Conservation (phyloP, 2,797 vertebrate species). For the Propithecus deckenii region DNA sequence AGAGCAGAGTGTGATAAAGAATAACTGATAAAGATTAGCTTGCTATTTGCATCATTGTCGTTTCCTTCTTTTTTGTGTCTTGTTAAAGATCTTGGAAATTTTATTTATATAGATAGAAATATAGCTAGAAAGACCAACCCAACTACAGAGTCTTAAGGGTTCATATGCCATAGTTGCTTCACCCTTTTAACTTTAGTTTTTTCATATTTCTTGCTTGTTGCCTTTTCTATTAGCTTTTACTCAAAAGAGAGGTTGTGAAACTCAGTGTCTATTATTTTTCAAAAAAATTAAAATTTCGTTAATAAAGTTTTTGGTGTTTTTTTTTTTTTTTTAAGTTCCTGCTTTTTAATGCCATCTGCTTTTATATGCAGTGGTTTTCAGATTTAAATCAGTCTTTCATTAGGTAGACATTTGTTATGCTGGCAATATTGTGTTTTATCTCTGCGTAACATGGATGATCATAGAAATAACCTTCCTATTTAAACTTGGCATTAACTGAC, state of each 20-base stretch:
- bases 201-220: background rate
- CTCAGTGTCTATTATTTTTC: background rate
- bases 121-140: background rate
- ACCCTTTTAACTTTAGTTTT: background rate
- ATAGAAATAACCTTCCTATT: background rate
- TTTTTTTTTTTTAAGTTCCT: background rate
- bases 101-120: background rate
- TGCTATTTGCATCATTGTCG: background rate
- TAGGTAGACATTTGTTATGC: background rate
- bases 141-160: background rate
- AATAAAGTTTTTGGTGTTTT: background rate
- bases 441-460: background rate
- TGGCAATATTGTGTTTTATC: background rate
- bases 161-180: background rate
- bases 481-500: background rate
- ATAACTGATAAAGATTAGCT: background rate
- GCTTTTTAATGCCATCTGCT: background rate
- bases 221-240: background rate
- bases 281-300: background rate
- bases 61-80: background rate
- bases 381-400: background rate
- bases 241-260: background rate
- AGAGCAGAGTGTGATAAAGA: background rate
- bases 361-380: background rate
- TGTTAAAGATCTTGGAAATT: background rate